Conservation (phyloP, 2,888 invertebrate species). For the Apamea anceps region DNA sequence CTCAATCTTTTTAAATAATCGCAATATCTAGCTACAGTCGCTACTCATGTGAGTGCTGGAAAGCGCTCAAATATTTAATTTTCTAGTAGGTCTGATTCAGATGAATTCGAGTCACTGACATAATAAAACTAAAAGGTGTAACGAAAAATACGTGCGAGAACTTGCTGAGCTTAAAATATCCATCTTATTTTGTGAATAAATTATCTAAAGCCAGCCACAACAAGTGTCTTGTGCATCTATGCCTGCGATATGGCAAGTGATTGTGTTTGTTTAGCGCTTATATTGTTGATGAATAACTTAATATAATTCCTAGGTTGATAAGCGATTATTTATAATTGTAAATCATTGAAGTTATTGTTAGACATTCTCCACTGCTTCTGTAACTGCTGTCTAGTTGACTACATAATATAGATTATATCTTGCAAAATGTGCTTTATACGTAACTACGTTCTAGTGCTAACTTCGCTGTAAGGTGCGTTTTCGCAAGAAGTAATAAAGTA, state of each 20-base stretch:
- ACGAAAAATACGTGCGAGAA: neutral
- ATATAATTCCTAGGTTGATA: slow-evolving; percentile 66
- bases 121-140: neutral
- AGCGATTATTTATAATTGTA: slow-evolving; percentile 66
- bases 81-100: neutral
- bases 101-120: neutral
- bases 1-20: neutral
- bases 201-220: slow-evolving; percentile 24
- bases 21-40: neutral
- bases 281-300: slow-evolving; percentile 66
- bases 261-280: slow-evolving; percentile 60
- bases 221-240: slow-evolving; percentile 48
- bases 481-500: slow-evolving; percentile 39
- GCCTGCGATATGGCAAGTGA: slow-evolving; percentile 33
- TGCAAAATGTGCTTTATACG: slow-evolving; percentile 56
- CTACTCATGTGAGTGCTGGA: neutral
- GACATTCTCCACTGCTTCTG: slow-evolving; percentile 60
- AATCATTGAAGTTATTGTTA: slow-evolving; percentile 58
- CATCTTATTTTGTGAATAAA: slow-evolving; percentile 20
- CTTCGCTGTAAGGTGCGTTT: slow-evolving; percentile 45
- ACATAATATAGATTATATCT: slow-evolving; percentile 49
- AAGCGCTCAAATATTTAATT: neutral
- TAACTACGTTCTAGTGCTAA: slow-evolving; percentile 30
- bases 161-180: slow-evolving; percentile 34
- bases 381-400: slow-evolving; percentile 55